Conservation (phyloP, 2,797 vertebrate species). For the Hemibagrus guttatus region DNA sequence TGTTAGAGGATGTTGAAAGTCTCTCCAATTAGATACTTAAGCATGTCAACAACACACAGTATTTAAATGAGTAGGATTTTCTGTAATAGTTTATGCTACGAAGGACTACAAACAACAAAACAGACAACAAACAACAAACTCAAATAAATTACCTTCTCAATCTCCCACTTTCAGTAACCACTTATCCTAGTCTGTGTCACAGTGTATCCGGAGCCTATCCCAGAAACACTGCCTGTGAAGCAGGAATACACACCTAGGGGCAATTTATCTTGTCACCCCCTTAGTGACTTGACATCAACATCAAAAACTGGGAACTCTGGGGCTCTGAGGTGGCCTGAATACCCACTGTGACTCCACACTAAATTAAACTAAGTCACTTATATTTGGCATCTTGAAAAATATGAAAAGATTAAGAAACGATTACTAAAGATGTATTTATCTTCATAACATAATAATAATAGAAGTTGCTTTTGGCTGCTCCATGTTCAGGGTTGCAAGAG, state of each 20-base stretch:
- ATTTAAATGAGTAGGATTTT: background rate
- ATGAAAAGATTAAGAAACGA: background rate
- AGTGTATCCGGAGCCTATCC: background rate
- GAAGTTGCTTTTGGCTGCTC: too few species aligned
- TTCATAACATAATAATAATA: background rate
- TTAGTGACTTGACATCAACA: background rate
- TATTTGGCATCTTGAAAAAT: background rate
- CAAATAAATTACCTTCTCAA: background rate
- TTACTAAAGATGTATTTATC: background rate
- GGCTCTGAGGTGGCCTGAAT: background rate
- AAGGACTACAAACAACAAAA: background rate
- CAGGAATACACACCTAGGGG: background rate
- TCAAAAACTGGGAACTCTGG: background rate
- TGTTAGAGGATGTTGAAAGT: conserved; percentile 60
- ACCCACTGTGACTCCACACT: background rate
- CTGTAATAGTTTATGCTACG: background rate
- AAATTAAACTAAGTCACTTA: background rate
- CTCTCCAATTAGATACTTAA: conserved; percentile 63
- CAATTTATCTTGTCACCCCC: background rate
- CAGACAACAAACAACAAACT: background rate
- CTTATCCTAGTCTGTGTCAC: background rate
- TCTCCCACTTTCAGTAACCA: background rate
- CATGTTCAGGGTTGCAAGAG: too few species aligned
- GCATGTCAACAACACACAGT: conserved; percentile 48
- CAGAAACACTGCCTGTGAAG: background rate